Percentiles rank a stretch among this genome's conserved stretches.
Evolutionary conservation across 2,113 vertebrate species (phyloP).

Genomic region (Ailuropoda melanoleuca): DNA sequence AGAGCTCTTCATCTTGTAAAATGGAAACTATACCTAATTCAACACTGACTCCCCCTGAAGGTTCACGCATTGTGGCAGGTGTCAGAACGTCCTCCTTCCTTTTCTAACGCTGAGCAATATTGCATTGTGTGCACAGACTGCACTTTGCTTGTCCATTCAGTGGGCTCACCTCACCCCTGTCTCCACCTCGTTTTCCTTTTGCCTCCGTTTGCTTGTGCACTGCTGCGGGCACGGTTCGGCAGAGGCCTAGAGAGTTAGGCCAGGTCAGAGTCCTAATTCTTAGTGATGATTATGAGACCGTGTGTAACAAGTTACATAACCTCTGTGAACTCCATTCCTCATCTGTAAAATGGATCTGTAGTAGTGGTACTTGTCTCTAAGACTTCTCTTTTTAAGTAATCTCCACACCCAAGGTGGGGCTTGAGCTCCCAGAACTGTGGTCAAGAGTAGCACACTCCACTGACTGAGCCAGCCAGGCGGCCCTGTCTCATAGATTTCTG

Average conservation of each 20-base stretch:
- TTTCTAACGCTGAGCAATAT: neutral
- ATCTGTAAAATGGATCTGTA: neutral
- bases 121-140: accelerated
- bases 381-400: neutral
- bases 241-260: neutral
- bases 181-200: neutral
- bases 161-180: neutral
- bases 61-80: neutral
- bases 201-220: neutral
- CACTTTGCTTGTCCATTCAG: neutral
- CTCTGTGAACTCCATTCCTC: neutral
- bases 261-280: neutral
- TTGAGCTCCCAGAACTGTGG: neutral
- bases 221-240: neutral
- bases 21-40: neutral
- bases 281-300: neutral
- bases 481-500: neutral
- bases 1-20: neutral
- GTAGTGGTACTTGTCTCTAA: neutral
- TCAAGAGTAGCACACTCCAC: neutral
- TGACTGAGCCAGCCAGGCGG: neutral
- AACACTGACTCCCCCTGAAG: neutral
- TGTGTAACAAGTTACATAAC: neutral
- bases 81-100: neutral
- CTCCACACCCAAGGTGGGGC: neutral